Base-by-base conservation (phyloP, 2,797 vertebrate species). In the Sebastes matsubarae region DNA sequence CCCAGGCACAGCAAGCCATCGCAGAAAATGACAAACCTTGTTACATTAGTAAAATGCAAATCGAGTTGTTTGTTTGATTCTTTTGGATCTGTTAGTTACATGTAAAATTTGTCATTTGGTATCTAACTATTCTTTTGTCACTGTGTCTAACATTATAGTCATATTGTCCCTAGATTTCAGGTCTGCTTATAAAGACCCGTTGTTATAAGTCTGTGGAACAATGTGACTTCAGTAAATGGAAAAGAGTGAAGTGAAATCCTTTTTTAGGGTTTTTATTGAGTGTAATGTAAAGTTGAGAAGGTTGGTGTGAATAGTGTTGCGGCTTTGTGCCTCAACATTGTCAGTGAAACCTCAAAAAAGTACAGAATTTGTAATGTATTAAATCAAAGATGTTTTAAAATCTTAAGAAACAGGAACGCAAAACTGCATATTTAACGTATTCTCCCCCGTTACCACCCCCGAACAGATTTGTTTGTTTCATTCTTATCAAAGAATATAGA, bases 401-500 rank as follows among this genome's bases (percentile, higher is more conserved):
- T 88, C 57, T 88, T 77, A 9, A 92, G 89, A 90, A 93, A 93
- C 88, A 84, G 91, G 89, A 93, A 93, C 90, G 92, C 90, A 94
- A 95, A 96, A 95, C 85, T 93, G 90, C 93, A 95, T 76, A 93
- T 94, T 93, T 88, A 94, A 83, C 75, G 82, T 91, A 88, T 92
- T 82, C 85, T 93, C 94, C 92, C 92, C 92, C 90, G 77, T 91
- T 81, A 77, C 73, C 75, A 52, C 61, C 80, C 77, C 76, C 32
- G 24, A 79, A 83, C 36, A 70, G 30, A 78, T 70, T 78, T 92
- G 52, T 86, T 87, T 75, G 57, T 92, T 93, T 93, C 80, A 89
- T 94, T 92, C 89, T 90, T 96, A 91, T 95, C 89, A 94, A 94
- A 94, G 95, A 97, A 96, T 96, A 94, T 97, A 95, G 94, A 94